Evolutionary conservation across 2,797 vertebrate species (phyloP), one percentile per base, ranked within the genome.

Genomic region (Macroramphosus scolopax): DNA sequence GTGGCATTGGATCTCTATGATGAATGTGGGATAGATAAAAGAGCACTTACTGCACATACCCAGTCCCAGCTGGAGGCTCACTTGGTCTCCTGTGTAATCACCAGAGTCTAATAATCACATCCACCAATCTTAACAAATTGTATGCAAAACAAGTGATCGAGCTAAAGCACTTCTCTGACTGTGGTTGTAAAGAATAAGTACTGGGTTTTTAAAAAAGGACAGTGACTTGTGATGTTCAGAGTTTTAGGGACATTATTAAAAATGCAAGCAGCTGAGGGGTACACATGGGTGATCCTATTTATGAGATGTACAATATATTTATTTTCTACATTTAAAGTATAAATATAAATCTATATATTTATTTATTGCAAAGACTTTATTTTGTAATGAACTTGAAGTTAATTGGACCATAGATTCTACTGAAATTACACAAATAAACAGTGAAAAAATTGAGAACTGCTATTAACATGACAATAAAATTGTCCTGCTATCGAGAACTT

Each of bases 331-430:
- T 97, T 95, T 95, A 94, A 95, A 90, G 79, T 89, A 82, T 94
- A 95, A 94, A 93, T 89, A 78, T 87, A 89, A 89, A 89, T 96
- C 93, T 97, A 97, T 97, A 83, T 98, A 97, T 98, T 97, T 98
- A 98, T 98, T 98, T 98, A 99, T 99, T 98, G 93, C 92, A 93
- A 94, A 96, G 92, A 94, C 92, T 94, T 92, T 97, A 97, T 98
- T 98, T 98, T 98, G 95, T 96, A 94, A 96, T 92, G 92, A 97
- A 95, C 93, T 94, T 95, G 87, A 90, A 89, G 81, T 93, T 91
- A 93, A 92, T 87, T 90, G 91, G 91, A 91, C 88, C 88, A 90
- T 88, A 94, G 89, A 93, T 95, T 94, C 92, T 96, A 96, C 92
- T 96, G 93, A 96, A 92, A 92, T 80, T 64, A 83, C 75, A 82